These are phyloP conservation scores for Colletes collaris DNA, from an alignment of 2,888 invertebrate species.

Conservation along the genomic window DNA sequence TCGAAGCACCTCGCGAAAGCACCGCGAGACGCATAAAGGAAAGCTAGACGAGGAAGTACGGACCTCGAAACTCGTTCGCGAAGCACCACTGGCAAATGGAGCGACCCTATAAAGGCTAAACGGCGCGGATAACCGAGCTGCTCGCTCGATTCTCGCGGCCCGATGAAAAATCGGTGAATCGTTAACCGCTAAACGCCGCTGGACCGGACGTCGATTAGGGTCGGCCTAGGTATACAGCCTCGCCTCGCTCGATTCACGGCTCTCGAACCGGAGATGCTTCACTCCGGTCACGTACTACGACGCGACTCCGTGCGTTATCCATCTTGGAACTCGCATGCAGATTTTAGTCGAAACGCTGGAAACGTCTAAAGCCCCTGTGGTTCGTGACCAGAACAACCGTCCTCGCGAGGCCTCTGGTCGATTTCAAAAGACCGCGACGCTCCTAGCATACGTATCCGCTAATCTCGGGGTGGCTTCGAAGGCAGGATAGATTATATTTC, in stretches of 20 bases:
- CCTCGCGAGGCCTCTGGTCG: too few species aligned
- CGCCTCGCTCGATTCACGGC: not conserved
- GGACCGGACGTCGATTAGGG: slow-evolving; percentile 49
- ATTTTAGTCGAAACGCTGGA: not conserved
- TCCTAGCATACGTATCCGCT: too few species aligned
- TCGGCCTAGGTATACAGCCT: slow-evolving; percentile 20
- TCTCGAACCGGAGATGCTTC: not conserved
- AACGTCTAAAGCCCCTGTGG: not conserved
- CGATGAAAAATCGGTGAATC: slow-evolving; percentile 64
- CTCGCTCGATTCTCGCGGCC: slow-evolving; percentile 20
- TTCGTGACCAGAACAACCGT: too few species aligned
- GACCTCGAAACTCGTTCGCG: slow-evolving; percentile 33
- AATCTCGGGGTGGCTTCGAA: too few species aligned
- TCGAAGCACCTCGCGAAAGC: too few species aligned
- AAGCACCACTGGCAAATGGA: slow-evolving; percentile 72
- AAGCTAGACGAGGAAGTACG: slow-evolving; percentile 32
- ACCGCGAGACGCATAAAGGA: slow-evolving; percentile 45
- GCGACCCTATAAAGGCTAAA: slow-evolving; percentile 77
- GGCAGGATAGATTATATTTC: too few species aligned
- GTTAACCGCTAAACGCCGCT: slow-evolving; percentile 69
- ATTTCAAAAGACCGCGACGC: too few species aligned
- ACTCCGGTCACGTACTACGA: slow-evolving; percentile 4
- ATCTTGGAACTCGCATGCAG: not conserved
- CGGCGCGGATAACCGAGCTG: slow-evolving; percentile 67
- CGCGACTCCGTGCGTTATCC: not conserved